A percentile compares a stretch with the other conserved stretches of the same genome.
These are phyloP conservation scores for Fabriciana adippe DNA, from an alignment of 2,888 invertebrate species.

Conservation along the genomic window DNA sequence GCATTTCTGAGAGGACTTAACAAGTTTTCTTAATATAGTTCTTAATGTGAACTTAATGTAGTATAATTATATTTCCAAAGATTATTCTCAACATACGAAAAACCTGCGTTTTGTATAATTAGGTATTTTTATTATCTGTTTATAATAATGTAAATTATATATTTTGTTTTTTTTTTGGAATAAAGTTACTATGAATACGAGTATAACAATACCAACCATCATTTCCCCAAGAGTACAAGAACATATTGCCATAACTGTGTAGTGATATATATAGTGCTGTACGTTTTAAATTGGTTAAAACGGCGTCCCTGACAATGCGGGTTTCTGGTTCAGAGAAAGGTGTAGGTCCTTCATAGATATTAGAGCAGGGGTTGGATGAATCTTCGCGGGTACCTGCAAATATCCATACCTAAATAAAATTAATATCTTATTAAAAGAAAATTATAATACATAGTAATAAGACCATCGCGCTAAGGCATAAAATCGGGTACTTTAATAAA, in stretches of 20 bases:
- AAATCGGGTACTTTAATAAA: no score
- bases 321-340: conserved; percentile 88
- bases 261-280: conserved; percentile 86
- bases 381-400: conserved; percentile 66
- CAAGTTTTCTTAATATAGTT: no score
- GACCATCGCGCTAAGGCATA: no score
- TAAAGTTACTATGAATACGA: no score
- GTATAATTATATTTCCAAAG: neutral
- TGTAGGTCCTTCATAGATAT: conserved; percentile 84
- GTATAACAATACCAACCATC: conserved; percentile 60
- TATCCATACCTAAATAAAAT: neutral
- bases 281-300: conserved; percentile 72
- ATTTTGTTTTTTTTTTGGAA: no score
- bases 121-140: neutral
- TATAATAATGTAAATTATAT: neutral
- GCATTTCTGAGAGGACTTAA: no score
- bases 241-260: conserved; percentile 88
- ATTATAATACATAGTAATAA: no score
- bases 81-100: no score
- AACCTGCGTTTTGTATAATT: no score
- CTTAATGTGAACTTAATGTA: neutral
- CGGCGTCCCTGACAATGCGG: conserved; percentile 80
- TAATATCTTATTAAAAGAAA: no score
- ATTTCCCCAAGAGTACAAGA: conserved; percentile 88
- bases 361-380: conserved; percentile 80